Evolutionary conservation across 2,888 invertebrate genomes (phyloP), one percentile per base, ranked within the genome.

Genomic region (Tetropium fuscum): DNA sequence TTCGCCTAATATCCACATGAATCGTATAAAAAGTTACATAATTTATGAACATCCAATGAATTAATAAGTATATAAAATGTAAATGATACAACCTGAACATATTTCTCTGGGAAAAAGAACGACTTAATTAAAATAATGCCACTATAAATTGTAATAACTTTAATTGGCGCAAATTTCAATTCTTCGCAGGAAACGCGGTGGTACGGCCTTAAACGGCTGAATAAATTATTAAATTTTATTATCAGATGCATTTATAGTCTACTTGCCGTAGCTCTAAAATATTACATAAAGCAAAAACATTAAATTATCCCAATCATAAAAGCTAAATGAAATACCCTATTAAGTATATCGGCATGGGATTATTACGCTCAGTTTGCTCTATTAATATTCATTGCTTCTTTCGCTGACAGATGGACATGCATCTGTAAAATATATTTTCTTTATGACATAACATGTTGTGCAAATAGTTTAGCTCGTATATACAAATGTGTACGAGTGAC

Each of bases 191-290:
- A 49, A 49, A 49, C 38, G 25, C 25, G 49, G 18, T 20, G 49
- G 48, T 22, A 36, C 48, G 48, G 6, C 27, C 51, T 51, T 38
- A 40, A 40, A 38, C 40, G 51, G 51, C 40, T 11, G 40, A 38
- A 51, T 51, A 51, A 51, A 40, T 51, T 51, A 51, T 25, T 51
- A 20, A 51, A 40, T 51, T 51, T 51, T 51, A 51, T 40, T 51
- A 51, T 51, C 40, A 16, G 51, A 51, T 38, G 27, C 51, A 51
- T 51, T 51, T 40, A 27, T 27, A 22, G 25, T 10, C 15, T 25
- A 15, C 20, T 11, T 51, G 40, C 51, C 8, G 51, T 51, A 51
- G 51, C 51, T 25, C 38, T 38, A 22, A 49, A 38, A 49, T 49
- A 49, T 49, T 48, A 49, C 18, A 38, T 49, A 49, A 49, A 38